phyloP scores from a whole-genome alignment of 2,113 vertebrate species.

The Dromas ardeola region DNA sequence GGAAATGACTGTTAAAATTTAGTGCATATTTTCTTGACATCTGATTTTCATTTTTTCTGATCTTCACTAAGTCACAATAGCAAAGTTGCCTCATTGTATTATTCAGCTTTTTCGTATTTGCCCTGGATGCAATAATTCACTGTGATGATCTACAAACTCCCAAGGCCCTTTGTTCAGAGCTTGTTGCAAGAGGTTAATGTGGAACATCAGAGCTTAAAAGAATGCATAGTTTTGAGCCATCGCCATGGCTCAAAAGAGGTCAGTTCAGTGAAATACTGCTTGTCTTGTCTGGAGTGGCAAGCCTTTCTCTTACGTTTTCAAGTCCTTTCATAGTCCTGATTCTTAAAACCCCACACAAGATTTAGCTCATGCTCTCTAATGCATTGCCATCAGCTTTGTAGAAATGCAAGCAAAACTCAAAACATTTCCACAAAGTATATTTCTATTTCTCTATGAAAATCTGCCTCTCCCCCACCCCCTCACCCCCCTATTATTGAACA shows the following conservation, averaged over 20 bases:
- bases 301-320: neutral
- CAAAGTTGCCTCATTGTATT: neutral
- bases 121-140: neutral
- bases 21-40: neutral
- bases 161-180: slow-evolving; percentile 6
- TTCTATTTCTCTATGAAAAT: neutral
- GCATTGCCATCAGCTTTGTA: neutral
- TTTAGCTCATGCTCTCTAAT: neutral
- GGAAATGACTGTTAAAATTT: neutral
- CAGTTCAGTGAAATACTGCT: slow-evolving; percentile 32
- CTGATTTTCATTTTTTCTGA: neutral
- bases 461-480: neutral
- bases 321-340: neutral
- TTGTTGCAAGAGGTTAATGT: slow-evolving; percentile 24
- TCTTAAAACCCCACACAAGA: neutral
- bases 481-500: neutral
- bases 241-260: slow-evolving; percentile 27
- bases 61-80: neutral
- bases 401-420: neutral
- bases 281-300: neutral
- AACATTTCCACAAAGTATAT: neutral
- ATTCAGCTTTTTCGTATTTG: neutral
- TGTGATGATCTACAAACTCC: slow-evolving; percentile 7
- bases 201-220: slow-evolving; percentile 40
- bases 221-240: neutral